Evolutionary conservation across 2,113 vertebrate genomes (phyloP).

Genomic region (Myodes glareolus): DNA sequence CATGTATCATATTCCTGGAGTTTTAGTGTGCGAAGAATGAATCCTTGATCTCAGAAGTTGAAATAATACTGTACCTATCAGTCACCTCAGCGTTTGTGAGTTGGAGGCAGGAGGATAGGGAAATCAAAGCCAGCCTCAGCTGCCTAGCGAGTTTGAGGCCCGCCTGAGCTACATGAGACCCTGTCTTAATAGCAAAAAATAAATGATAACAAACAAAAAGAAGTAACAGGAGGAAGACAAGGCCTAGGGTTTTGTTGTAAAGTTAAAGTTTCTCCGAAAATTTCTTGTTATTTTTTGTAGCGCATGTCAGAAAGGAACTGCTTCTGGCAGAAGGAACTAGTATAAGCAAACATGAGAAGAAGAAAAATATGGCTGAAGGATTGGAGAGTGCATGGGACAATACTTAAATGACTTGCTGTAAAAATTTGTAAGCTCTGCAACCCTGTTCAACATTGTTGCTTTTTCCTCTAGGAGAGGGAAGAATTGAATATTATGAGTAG

Average conservation of each 20-base stretch:
- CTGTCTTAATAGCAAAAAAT: not conserved
- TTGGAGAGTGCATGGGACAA: not conserved
- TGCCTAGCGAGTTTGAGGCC: not conserved
- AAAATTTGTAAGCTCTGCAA: not conserved
- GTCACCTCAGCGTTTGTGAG: not conserved
- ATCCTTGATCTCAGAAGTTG: not conserved
- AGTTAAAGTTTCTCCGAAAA: not conserved
- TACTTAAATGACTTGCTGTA: not conserved
- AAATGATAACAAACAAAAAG: not conserved
- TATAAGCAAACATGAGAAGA: not conserved
- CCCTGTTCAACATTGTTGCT: not conserved
- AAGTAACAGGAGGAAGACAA: not conserved
- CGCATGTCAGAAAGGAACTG: not conserved
- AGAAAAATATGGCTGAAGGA: not conserved
- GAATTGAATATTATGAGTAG: conserved; percentile 13
- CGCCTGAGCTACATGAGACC: not conserved
- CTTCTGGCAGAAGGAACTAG: not conserved
- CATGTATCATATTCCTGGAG: not conserved
- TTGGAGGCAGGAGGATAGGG: not conserved
- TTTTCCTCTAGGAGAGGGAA: conserved; percentile 47
- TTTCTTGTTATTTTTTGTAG: not conserved
- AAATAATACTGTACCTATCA: not conserved
- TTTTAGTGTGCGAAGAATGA: not conserved
- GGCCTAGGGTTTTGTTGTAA: not conserved
- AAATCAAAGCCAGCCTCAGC: not conserved